These are phyloP conservation scores for Odiellus spinosus DNA, from an alignment of 2,888 invertebrate species.

Conservation along the genomic window DNA sequence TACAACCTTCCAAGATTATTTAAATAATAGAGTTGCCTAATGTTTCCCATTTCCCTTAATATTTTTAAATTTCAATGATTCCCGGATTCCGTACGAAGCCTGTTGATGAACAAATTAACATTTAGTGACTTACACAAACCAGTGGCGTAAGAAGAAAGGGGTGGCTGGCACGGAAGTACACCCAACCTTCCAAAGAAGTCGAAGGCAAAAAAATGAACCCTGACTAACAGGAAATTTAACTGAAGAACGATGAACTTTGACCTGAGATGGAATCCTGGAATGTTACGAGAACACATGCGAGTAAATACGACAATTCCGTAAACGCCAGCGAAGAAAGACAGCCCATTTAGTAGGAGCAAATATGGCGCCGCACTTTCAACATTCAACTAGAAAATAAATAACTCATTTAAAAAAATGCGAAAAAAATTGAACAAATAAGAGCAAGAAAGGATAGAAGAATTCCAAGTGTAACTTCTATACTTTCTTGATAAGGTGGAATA, in stretches of 20 bases:
- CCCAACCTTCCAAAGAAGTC: constrained; percentile 17
- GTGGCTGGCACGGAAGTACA: constrained; percentile 18
- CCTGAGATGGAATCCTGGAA: constrained; percentile 18
- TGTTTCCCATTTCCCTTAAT: not conserved
- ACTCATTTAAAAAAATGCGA: not conserved
- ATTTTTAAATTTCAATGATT: not conserved
- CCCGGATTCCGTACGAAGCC: not conserved
- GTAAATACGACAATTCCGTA: constrained; percentile 20
- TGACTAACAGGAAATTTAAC: constrained; percentile 19
- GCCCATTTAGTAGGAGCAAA: constrained; percentile 16
- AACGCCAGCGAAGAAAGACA: constrained; percentile 20
- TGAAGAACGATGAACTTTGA: constrained; percentile 20
- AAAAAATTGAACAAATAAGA: not conserved
- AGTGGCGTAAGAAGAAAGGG: constrained; percentile 16
- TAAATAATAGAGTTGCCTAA: too few species aligned
- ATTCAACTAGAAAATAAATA: constrained; percentile 13
- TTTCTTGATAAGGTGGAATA: not conserved
- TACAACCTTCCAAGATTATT: too few species aligned
- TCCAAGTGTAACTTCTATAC: too few species aligned
- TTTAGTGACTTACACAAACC: constrained; percentile 17
- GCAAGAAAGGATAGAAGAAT: too few species aligned
- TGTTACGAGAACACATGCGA: constrained; percentile 16
- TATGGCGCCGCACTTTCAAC: constrained; percentile 20
- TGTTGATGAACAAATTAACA: too few species aligned
- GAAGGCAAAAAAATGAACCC: constrained; percentile 20